Percentiles rank a stretch among this genome's conserved stretches.
Conservation (phyloP, 2,888 invertebrate species). For the Thereva unica region DNA sequence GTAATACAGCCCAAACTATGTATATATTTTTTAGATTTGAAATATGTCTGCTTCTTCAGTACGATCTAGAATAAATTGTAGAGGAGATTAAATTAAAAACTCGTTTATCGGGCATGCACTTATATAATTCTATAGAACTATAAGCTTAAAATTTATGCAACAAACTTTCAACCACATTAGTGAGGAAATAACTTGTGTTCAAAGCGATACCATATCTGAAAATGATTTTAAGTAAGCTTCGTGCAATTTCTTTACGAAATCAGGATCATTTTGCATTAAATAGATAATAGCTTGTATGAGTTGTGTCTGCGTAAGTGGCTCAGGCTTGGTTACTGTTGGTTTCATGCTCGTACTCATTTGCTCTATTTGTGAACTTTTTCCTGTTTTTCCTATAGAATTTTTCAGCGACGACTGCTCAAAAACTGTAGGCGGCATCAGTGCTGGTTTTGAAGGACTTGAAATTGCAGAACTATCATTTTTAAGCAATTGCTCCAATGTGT, state of each 20-base stretch:
- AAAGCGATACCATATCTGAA: constrained; percentile 63
- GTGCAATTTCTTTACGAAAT: constrained; percentile 86
- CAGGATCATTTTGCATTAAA: constrained; percentile 82
- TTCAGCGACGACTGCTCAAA: constrained; percentile 67
- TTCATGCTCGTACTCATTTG: neutral
- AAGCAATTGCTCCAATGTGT: constrained; percentile 38
- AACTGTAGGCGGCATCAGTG: constrained; percentile 85
- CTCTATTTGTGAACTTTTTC: constrained; percentile 36
- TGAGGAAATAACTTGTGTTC: constrained; percentile 22
- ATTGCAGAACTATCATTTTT: constrained; percentile 33
- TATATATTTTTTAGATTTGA: too few species aligned
- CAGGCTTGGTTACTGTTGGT: constrained; percentile 48
- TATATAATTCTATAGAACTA: too few species aligned
- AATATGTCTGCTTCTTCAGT: too few species aligned
- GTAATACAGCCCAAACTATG: too few species aligned
- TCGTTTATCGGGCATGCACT: too few species aligned
- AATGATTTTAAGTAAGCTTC: constrained; percentile 90
- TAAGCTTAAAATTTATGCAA: too few species aligned
- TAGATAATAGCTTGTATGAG: constrained; percentile 87
- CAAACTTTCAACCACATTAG: neutral
- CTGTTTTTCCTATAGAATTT: constrained; percentile 5
- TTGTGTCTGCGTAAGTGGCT: constrained; percentile 85
- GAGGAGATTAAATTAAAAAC: too few species aligned
- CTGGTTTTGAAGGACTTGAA: constrained; percentile 63
- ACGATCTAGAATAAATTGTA: too few species aligned